These are phyloP conservation scores for Choloepus hoffmanni DNA, from an alignment of 2,113 vertebrate genomes.

Conservation along the genomic window DNA sequence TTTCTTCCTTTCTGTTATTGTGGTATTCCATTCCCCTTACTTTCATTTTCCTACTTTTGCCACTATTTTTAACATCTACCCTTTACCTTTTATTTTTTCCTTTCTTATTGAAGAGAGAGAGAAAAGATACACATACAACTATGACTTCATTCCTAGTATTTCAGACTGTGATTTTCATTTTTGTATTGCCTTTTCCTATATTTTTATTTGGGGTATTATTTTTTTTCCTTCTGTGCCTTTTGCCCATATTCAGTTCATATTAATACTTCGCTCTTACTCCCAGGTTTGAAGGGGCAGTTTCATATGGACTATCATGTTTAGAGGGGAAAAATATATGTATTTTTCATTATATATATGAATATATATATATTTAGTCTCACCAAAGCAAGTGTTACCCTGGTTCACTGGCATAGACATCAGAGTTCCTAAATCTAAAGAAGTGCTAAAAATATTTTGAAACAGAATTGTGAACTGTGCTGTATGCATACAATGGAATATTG, in stretches of 20 bases:
- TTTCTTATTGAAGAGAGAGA: constrained; percentile 13
- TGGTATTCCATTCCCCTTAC: constrained; percentile 47
- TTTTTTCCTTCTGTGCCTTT: background rate
- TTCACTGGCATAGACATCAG: background rate
- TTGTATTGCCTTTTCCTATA: constrained; percentile 39
- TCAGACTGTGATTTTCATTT: constrained; percentile 24
- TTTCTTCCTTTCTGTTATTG: constrained; percentile 56
- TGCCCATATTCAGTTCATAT: background rate
- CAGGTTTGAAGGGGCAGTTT: background rate
- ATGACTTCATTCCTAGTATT: constrained; percentile 50
- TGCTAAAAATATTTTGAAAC: background rate
- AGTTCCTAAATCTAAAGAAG: background rate
- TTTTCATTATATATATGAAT: no score
- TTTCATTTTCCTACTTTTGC: constrained; percentile 56
- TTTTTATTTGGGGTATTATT: background rate
- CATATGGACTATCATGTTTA: background rate
- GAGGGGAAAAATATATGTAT: no score
- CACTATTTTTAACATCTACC: constrained; percentile 58
- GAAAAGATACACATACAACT: background rate
- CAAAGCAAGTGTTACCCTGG: background rate
- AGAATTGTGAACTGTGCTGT: no score
- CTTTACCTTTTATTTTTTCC: constrained; percentile 62
- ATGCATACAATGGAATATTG: no score
- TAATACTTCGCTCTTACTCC: constrained; percentile 37
- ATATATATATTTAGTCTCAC: background rate